Base-by-base conservation (phyloP, 2,797 vertebrate genomes). In the Chromobotia macracanthus region DNA sequence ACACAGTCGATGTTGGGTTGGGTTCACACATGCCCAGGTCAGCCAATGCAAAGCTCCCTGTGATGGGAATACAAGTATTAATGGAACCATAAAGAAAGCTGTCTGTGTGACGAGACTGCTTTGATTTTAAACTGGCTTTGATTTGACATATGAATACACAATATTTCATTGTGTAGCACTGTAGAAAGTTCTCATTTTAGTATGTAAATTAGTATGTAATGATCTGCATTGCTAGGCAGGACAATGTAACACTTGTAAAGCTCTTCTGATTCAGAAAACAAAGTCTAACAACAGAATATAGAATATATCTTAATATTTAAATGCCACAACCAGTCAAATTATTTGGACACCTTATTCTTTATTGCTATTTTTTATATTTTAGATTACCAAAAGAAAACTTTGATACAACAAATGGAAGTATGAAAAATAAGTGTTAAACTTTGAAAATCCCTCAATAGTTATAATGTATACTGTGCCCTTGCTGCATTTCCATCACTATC, bases 1-100 rank as follows among this genome's bases (percentile, higher is more conserved):
- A 95, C 35, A 92, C 91, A 0, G 92, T 93, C 18, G 91, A 92
- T 75, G 93, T 93, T 0, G 93, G 91, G 55, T 94, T 92, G n/a
- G 94, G 91, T 79, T 95, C 95, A 67, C 95, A 95, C 84, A 96
- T 92, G 53, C 94, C 95, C 75, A 96, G 91, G 25, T 96, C 94
- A 1, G 95, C 94, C 13, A 96, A 90, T 13, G 93, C 94, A 83
- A 95, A 95, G 89, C 94, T 95, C 60, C 87, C 89, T 89, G 85
- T 25, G 80, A 80, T 41, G 50, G 15, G 3, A 81, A 31, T 51
- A 67, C 16, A 72, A 68, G 38, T 35, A 68, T 71, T 61, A 61
- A 73, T 71, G 12, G 10, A 25, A 51, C 11, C 56, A 25, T 5
- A 19, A 9, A 46, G 13, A 66, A 55, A 55, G 8, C 5, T 25